A percentile compares a stretch with the other conserved stretches of the same genome.
These are phyloP conservation scores for Phymatocera aterrima DNA, from an alignment of 2,888 invertebrate genomes.

Conservation along the genomic window DNA sequence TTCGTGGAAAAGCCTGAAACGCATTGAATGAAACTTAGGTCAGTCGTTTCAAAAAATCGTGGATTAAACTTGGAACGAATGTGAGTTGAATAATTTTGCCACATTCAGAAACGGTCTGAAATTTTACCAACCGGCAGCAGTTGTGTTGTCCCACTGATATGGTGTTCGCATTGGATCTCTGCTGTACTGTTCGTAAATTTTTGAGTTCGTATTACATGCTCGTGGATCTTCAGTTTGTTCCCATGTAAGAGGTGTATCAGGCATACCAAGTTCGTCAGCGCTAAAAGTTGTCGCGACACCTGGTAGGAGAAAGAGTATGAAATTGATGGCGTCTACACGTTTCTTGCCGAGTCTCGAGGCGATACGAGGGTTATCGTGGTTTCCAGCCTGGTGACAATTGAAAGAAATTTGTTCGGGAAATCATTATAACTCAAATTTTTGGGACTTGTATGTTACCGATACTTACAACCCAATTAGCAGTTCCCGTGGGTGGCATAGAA, in stretches of 20 bases:
- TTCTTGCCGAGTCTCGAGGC: not conserved
- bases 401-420: too few species aligned
- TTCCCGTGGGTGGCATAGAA: not conserved
- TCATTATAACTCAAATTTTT: too few species aligned
- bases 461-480: conserved; percentile 31
- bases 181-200: too few species aligned
- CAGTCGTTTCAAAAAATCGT: not conserved
- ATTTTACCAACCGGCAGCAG: too few species aligned
- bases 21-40: too few species aligned
- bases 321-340: not conserved
- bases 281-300: not conserved
- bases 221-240: conserved; percentile 79
- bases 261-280: conserved; percentile 1
- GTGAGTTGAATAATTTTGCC: conserved; percentile 70
- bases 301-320: not conserved
- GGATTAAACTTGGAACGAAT: too few species aligned
- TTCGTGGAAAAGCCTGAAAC: conserved; percentile 75
- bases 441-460: not conserved
- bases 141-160: conserved; percentile 69
- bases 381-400: not conserved
- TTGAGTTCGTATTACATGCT: conserved; percentile 79
- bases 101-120: too few species aligned
- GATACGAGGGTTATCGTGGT: not conserved
- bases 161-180: conserved; percentile 67
- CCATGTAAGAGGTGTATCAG: conserved; percentile 75